phyloP scores from a whole-genome alignment of 2,797 vertebrate species.

The Numenius phaeopus region DNA sequence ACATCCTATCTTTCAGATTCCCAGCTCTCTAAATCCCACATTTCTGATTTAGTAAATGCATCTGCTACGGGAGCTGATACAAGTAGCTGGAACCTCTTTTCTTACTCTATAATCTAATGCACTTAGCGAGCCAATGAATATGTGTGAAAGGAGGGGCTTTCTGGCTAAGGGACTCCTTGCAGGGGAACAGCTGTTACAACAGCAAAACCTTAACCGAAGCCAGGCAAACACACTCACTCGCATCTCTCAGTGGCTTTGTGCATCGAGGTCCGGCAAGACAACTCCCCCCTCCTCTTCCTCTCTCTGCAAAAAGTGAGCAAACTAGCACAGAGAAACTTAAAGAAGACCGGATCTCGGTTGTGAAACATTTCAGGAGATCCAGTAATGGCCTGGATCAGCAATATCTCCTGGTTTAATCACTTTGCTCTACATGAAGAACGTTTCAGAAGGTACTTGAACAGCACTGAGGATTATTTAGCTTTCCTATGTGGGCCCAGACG shows the following conservation, averaged over 20 bases:
- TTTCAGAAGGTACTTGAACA: constrained; percentile 73
- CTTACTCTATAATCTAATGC: constrained; percentile 16
- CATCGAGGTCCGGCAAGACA: not conserved
- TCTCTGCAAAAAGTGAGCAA: not conserved
- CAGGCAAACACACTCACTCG: not conserved
- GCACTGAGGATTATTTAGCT: constrained; percentile 80
- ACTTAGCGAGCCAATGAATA: constrained; percentile 69
- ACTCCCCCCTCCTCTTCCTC: not conserved
- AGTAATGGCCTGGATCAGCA: constrained; percentile 69
- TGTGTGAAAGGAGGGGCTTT: constrained; percentile 73
- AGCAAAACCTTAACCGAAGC: constrained; percentile 14
- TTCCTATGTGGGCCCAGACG: constrained; percentile 78
- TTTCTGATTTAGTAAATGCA: not conserved
- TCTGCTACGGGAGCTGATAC: constrained; percentile 13
- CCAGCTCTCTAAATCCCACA: not conserved
- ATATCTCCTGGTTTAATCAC: constrained; percentile 59
- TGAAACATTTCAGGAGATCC: not conserved
- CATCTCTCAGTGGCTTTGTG: not conserved
- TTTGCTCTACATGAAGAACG: constrained; percentile 28
- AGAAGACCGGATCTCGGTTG: not conserved
- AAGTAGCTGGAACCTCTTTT: constrained; percentile 29
- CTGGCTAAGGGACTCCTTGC: constrained; percentile 50
- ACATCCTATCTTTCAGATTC: not conserved
- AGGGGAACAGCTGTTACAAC: constrained; percentile 27
- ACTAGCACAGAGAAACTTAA: not conserved